These are phyloP conservation scores for Stegana nigrithorax DNA, from an alignment of 2,888 invertebrate species.

Conservation along the genomic window DNA sequence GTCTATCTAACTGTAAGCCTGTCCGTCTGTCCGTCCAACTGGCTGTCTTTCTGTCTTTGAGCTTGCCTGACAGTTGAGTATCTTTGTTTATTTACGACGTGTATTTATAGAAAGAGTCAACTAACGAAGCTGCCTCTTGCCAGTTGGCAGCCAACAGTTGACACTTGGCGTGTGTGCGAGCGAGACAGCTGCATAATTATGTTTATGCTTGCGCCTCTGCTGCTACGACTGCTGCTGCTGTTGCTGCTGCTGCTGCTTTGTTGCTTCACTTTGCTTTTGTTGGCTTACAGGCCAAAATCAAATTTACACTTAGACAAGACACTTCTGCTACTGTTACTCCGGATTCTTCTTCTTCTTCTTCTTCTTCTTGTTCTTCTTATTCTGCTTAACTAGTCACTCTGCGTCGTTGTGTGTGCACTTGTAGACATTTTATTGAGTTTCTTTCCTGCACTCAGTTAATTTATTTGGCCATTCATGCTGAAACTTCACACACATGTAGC, in stretches of 20 bases:
- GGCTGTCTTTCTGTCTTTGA: neutral
- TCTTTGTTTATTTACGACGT: neutral
- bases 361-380: neutral
- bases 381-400: neutral
- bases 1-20: neutral
- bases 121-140: too few relatives aligned
- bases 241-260: neutral
- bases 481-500: too few relatives aligned
- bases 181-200: conserved; percentile 12
- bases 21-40: neutral
- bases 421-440: neutral
- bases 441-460: neutral
- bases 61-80: neutral
- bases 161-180: too few relatives aligned
- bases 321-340: neutral
- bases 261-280: too few relatives aligned
- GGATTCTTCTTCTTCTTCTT: neutral
- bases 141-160: too few relatives aligned
- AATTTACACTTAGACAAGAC: conserved; percentile 16
- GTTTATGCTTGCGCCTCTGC: conserved; percentile 4
- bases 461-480: conserved; percentile 2
- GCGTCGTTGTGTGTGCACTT: too few relatives aligned
- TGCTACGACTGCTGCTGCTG: neutral
- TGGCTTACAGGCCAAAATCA: conserved; percentile 14
- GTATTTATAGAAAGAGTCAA: conserved; percentile 4